phyloP scores from a whole-genome alignment of 2,797 vertebrate genomes.

The Sebastes diaconus region DNA sequence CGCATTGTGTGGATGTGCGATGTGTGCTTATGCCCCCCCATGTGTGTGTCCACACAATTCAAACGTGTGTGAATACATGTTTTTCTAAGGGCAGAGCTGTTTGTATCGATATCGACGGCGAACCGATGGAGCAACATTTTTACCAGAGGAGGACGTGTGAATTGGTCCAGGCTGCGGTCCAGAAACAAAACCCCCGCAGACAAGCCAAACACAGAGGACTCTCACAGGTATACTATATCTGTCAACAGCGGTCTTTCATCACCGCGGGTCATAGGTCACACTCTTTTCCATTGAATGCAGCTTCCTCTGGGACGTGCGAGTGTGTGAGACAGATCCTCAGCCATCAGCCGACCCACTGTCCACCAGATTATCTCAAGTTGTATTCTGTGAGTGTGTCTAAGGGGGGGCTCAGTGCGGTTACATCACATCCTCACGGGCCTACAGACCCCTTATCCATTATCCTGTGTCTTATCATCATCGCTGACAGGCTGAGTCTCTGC shows the following conservation, averaged over 20 bases:
- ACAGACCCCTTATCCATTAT: constrained; percentile 65
- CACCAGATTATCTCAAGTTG: constrained; percentile 68
- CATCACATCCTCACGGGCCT: constrained; percentile 63
- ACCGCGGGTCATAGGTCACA: constrained; percentile 73
- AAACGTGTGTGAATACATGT: constrained; percentile 52
- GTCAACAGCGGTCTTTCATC: constrained; percentile 79
- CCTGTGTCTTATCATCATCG: constrained; percentile 62
- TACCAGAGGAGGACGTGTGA: constrained; percentile 40
- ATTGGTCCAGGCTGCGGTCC: constrained; percentile 51
- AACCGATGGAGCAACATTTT: constrained; percentile 18
- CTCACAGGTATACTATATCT: constrained; percentile 84
- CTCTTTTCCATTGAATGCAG: constrained; percentile 70
- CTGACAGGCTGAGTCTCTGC: constrained; percentile 40
- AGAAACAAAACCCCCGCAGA: constrained; percentile 70
- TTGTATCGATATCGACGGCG: constrained; percentile 33
- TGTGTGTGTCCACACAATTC: constrained; percentile 50
- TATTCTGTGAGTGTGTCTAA: constrained; percentile 41
- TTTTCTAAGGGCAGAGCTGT: constrained; percentile 53
- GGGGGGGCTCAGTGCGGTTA: constrained; percentile 59
- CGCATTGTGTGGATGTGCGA: constrained; percentile 61
- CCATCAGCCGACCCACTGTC: constrained; percentile 68
- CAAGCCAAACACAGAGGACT: constrained; percentile 74
- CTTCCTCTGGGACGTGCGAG: constrained; percentile 76
- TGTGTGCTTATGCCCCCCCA: constrained; percentile 37
- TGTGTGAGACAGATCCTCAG: constrained; percentile 70